phyloP scores from a whole-genome alignment of 2,113 vertebrate genomes.

The Brachyhypopomus gauderio region DNA sequence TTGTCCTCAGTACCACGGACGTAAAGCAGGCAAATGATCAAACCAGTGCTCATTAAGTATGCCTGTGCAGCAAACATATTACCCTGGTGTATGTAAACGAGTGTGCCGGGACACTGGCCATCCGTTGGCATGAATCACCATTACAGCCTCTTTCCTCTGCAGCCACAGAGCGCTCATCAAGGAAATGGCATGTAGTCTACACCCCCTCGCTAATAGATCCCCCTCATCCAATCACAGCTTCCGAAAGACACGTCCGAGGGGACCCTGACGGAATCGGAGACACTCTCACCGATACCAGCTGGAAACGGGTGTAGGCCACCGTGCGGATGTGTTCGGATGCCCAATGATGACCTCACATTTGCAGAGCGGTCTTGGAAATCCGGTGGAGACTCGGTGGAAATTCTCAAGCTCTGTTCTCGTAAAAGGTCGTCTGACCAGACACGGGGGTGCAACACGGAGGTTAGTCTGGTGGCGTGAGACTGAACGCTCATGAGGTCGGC shows the following conservation, averaged over 20 bases:
- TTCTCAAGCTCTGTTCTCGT: neutral
- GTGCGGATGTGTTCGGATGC: neutral
- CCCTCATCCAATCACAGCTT: slow-evolving; percentile 16
- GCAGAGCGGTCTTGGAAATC: neutral
- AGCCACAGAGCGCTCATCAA: slow-evolving; percentile 18
- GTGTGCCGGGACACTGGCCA: neutral
- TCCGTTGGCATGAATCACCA: slow-evolving; percentile 7
- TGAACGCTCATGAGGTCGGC: neutral
- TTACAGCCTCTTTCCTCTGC: neutral
- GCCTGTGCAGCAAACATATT: neutral
- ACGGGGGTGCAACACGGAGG: neutral
- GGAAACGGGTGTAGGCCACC: slow-evolving; percentile 32
- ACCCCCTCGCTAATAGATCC: slow-evolving; percentile 24
- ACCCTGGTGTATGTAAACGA: neutral
- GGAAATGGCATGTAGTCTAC: slow-evolving; percentile 34
- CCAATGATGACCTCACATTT: slow-evolving; percentile 18
- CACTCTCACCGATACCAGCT: slow-evolving; percentile 18
- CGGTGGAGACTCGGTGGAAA: neutral
- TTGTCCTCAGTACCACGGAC: neutral
- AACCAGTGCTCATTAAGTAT: neutral
- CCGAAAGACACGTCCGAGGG: slow-evolving; percentile 29
- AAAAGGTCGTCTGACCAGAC: neutral
- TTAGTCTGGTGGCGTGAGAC: neutral
- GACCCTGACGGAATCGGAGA: slow-evolving; percentile 40
- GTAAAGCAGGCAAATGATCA: neutral